A percentile compares a stretch with the other conserved stretches of the same genome.
Evolutionary conservation across 2,113 vertebrate species (phyloP).

Genomic region (Jaculus jaculus): DNA sequence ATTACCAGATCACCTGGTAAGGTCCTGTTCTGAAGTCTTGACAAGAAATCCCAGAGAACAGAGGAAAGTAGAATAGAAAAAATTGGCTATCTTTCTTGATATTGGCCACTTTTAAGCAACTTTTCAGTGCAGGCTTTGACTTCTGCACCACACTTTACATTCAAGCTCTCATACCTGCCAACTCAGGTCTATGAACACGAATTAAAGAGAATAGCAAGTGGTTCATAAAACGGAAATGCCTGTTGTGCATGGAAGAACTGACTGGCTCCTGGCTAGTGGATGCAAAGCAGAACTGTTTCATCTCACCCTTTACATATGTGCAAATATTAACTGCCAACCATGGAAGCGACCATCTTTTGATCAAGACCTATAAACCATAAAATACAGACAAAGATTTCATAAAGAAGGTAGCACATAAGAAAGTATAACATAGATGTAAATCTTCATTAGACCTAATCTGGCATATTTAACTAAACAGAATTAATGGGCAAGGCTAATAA

Average conservation of each 20-base stretch:
- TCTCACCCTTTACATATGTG: background rate
- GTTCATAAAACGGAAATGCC: background rate
- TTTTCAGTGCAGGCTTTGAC: background rate
- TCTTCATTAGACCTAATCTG: constrained; percentile 55
- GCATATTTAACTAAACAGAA: constrained; percentile 69
- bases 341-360: constrained; percentile 9
- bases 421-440: constrained; percentile 72
- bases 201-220: constrained; percentile 6
- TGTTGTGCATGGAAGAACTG: background rate
- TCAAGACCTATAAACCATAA: constrained; percentile 20
- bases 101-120: background rate
- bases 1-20: constrained; percentile 80
- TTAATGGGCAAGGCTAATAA: constrained; percentile 59
- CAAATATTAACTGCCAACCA: constrained; percentile 20
- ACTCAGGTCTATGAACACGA: background rate
- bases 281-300: background rate
- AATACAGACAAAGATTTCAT: constrained; percentile 62
- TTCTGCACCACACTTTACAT: background rate
- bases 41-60: constrained; percentile 74
- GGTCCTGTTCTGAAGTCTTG: constrained; percentile 72
- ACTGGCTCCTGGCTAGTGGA: background rate
- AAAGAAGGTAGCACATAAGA: constrained; percentile 69
- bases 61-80: constrained; percentile 59
- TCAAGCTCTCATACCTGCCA: background rate
- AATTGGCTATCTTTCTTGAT: constrained; percentile 54